Conservation (phyloP, 2,113 vertebrate species). For the Pan troglodytes region NHGRI_mPanTro3-v2.1_pri NC_072408.2:101208501-101209000, state of each 20-base stretch:
- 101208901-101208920: background rate
- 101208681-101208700: background rate
- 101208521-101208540: background rate
- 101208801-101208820: constrained; percentile 28
- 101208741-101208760: background rate
- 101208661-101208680: background rate
- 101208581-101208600: background rate
- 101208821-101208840: background rate
- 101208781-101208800: background rate
- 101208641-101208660: background rate
- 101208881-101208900: background rate
- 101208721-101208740: constrained; percentile 15
- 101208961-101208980: constrained; percentile 47
- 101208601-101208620: background rate
- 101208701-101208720: background rate
- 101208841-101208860: constrained; percentile 21
- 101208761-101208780: constrained; percentile 10
- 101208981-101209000: background rate
- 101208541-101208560: background rate
- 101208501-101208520: background rate
- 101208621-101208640: constrained; percentile 39
- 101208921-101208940: background rate
- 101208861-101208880: constrained; percentile 44
- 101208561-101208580: constrained; percentile 20
- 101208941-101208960: constrained; percentile 34